A percentile compares a stretch with the other conserved stretches of the same genome.
Evolutionary conservation across 2,113 vertebrate genomes (phyloP).

Genomic region (Ovis canadensis): DNA sequence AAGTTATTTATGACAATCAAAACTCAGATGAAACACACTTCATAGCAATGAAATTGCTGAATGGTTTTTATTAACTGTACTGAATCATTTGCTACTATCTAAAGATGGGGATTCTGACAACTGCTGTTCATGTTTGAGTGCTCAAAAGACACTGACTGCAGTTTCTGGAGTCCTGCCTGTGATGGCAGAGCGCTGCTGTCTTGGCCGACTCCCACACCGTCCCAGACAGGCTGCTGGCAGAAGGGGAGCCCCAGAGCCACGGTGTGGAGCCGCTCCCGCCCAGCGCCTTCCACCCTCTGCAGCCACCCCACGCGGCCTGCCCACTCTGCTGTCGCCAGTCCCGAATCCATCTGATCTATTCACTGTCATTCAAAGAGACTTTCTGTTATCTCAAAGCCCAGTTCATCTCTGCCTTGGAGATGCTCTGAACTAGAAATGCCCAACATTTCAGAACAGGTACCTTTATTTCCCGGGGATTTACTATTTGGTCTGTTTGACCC

Average conservation of each 20-base stretch:
- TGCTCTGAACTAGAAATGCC: not conserved
- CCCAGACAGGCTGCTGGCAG: not conserved
- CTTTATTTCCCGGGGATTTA: not conserved
- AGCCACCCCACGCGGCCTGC: not conserved
- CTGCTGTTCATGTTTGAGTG: not conserved
- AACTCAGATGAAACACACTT: slow-evolving; percentile 49
- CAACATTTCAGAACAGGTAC: not conserved
- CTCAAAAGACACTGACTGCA: slow-evolving; percentile 29
- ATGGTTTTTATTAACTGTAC: slow-evolving; percentile 42
- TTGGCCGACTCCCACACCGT: not conserved
- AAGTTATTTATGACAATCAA: slow-evolving; percentile 49
- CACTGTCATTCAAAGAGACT: not conserved
- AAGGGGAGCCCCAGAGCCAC: not conserved
- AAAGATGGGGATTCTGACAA: slow-evolving; percentile 43
- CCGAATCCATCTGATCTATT: not conserved
- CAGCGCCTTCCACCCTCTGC: not conserved
- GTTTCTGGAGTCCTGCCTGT: not conserved
- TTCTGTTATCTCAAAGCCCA: not conserved
- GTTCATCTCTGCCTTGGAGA: not conserved
- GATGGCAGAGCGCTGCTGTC: not conserved
- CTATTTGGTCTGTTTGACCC: not conserved
- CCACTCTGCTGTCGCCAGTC: not conserved
- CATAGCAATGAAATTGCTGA: slow-evolving; percentile 30
- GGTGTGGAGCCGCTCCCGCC: not conserved
- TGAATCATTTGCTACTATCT: slow-evolving; percentile 17